Base-by-base conservation (phyloP, 2,888 invertebrate genomes). In the Synergus gifuensis region DNA sequence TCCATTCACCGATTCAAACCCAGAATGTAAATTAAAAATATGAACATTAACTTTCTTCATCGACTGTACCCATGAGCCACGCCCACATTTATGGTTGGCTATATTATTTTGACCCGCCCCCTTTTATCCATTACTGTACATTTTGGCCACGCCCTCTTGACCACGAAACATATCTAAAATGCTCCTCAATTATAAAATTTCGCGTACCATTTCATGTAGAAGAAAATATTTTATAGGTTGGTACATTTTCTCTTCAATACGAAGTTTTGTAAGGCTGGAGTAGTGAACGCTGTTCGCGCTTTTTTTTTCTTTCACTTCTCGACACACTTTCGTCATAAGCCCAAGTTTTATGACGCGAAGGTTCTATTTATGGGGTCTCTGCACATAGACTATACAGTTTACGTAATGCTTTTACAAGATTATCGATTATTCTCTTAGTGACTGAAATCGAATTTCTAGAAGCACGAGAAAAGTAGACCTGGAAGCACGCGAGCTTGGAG, bases 311-410 rank as follows among this genome's bases (percentile, higher is more conserved):
- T 46, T 46, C 3, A 18, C 28, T 69, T 69, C 22, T 44, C 28
- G 49, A 46, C 69, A 28, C 69, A 46, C 46, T 69, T 69, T 69
- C 69, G 46, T 69, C 46, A 69, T 69, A 46, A 69, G 49, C 12
- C 14, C 69, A 69, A 49, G 69, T 69, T 49, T 69, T 69, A 69
- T 46, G 69, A 49, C 22, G 46, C 49, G 46, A 69, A 49, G 16
- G 28, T 46, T 69, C 46, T 46, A 46, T 69, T 69, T 69, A 69
- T 49, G 46, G 69, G 28, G 16, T 49, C 49, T 69, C 54, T n/a
- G 28, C 16, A 28, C 69, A 49, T 46, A 49, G 14, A 46, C 54
- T n/a, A 14, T 69, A 22, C 69, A 69, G 69, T 14, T 22, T 28
- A 44, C 14, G 46, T 49, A 69, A 69, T 46, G 69, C 69, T 28